Evolutionary conservation across 1,140 invertebrate genomes (phyloP), one percentile per base, ranked within the genome.

Genomic region (Aphelenchoides avenae): DNA sequence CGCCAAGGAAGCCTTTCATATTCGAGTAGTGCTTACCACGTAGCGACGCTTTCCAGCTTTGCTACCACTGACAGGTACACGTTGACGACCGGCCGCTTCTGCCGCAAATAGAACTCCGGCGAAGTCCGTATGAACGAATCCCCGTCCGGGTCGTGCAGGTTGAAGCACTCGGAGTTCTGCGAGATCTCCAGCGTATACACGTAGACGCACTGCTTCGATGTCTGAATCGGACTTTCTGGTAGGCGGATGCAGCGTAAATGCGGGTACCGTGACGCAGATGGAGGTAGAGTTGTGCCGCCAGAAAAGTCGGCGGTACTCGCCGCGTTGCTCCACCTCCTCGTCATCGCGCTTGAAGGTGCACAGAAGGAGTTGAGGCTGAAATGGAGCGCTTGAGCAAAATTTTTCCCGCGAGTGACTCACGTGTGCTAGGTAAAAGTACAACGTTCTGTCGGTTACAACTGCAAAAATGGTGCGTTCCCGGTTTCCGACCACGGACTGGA

Each of bases 201-300:
- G 47, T 68, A 63, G 4, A 71, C 41, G 40, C 29, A 68, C 43
- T 71, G 46, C 9, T 47, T 55, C 1, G 30, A 41, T 7, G 65
- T 68, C 65, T 66, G 39, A 61, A 66, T 22, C 7, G 15, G 1
- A 29, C 13, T 9, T 13, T 41, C 34, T 40, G 40, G 7, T 52
- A 20, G 48, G n/a, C 26, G 2, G 22, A 41, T 15, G 22, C 2
- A 3, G 15, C 1, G 36, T 1, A 44, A 15, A 3, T 4, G 13
- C 31, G 1, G 5, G 13, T 29, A 68, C 65, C 31, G 48, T 47
- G 7, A 67, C 60, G 30, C 63, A 72, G 55, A 68, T 61, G 1
- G 65, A 37, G 13, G 36, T 31, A 24, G 68, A 71, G 49, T 71
- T 52, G 27, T 68, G 68, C 31, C 59, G 39, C 65, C 65, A 68